Conservation (phyloP, 2,797 vertebrate species). For the Pampus argenteus region DNA sequence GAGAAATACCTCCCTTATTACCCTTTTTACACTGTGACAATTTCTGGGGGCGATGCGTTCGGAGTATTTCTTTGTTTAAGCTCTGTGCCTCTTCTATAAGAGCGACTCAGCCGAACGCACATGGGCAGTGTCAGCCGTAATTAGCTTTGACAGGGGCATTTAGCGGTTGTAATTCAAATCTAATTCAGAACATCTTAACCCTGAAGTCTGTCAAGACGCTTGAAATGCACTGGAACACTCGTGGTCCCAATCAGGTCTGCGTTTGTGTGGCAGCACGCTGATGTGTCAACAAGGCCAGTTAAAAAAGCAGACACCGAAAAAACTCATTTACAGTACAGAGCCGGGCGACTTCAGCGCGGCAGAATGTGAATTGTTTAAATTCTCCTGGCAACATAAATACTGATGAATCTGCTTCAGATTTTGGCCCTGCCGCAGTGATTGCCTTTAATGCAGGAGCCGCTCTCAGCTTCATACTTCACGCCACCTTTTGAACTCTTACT, state of each 20-base stretch:
- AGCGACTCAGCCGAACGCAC: constrained; percentile 86
- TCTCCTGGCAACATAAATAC: constrained; percentile 68
- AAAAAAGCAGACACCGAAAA: constrained; percentile 91
- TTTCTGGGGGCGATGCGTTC: constrained; percentile 89
- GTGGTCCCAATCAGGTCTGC: constrained; percentile 88
- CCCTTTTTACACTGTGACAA: constrained; percentile 93
- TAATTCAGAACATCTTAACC: constrained; percentile 99
- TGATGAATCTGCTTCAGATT: constrained; percentile 79
- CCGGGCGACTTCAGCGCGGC: constrained; percentile 37
- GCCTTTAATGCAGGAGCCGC: constrained; percentile 65
- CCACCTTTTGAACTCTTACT: constrained; percentile 66
- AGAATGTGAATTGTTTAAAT: constrained; percentile 68
- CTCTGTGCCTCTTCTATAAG: constrained; percentile 86
- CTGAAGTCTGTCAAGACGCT: constrained; percentile 96
- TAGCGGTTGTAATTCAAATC: constrained; percentile 99
- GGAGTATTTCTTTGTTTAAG: constrained; percentile 95
- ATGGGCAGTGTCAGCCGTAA: constrained; percentile 98
- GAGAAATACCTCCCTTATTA: constrained; percentile 90
- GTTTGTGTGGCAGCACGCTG: constrained; percentile 90
- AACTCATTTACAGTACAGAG: constrained; percentile 89
- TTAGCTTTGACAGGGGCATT: constrained; percentile 99
- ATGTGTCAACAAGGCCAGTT: constrained; percentile 94
- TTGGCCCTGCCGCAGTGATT: constrained; percentile 65
- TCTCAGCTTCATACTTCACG: constrained; percentile 49
- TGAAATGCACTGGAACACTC: constrained; percentile 92